phyloP scores from a whole-genome alignment of 2,888 invertebrate species.

The Drosophila demipolita region DNA sequence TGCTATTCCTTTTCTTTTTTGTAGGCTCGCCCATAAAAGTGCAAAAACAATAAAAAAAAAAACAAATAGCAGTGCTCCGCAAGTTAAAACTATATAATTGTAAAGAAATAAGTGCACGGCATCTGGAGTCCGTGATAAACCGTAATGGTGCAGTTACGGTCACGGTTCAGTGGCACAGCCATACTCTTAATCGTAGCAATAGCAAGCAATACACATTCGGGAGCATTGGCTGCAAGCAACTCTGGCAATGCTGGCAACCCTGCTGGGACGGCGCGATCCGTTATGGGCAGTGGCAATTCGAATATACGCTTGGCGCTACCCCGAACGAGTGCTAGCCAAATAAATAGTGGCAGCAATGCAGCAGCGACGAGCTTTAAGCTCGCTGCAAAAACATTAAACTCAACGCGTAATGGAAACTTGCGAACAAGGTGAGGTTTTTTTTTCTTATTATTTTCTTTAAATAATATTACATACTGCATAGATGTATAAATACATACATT shows the following conservation, averaged over 20 bases:
- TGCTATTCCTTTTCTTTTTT: not conserved
- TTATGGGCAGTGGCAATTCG: slow-evolving; percentile 80
- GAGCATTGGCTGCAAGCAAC: slow-evolving; percentile 59
- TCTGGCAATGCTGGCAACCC: slow-evolving; percentile 56
- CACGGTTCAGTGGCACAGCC: slow-evolving; percentile 34
- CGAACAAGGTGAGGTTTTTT: slow-evolving; percentile 83
- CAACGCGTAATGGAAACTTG: slow-evolving; percentile 84
- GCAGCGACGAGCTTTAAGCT: slow-evolving; percentile 77
- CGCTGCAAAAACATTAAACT: slow-evolving; percentile 82
- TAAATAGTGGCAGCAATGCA: slow-evolving; percentile 80
- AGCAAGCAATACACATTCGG: slow-evolving; percentile 18
- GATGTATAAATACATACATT: slow-evolving; percentile 3
- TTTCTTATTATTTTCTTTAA: slow-evolving; percentile 4
- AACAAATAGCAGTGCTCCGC: not conserved
- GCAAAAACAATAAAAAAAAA: not conserved
- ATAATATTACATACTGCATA: slow-evolving; percentile 4
- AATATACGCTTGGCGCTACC: slow-evolving; percentile 86
- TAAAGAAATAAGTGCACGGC: slow-evolving; percentile 15
- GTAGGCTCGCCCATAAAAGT: slow-evolving; percentile 3
- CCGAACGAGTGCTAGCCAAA: slow-evolving; percentile 87
- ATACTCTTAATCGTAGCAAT: slow-evolving; percentile 36
- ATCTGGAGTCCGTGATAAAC: slow-evolving; percentile 27
- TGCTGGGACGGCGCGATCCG: slow-evolving; percentile 76
- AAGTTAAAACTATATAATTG: not conserved
- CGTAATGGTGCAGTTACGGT: slow-evolving; percentile 50